Percentiles rank a stretch among this genome's conserved stretches.
Evolutionary conservation across 2,113 vertebrate species (phyloP).

Genomic region (Microcebus griseorufus): DNA sequence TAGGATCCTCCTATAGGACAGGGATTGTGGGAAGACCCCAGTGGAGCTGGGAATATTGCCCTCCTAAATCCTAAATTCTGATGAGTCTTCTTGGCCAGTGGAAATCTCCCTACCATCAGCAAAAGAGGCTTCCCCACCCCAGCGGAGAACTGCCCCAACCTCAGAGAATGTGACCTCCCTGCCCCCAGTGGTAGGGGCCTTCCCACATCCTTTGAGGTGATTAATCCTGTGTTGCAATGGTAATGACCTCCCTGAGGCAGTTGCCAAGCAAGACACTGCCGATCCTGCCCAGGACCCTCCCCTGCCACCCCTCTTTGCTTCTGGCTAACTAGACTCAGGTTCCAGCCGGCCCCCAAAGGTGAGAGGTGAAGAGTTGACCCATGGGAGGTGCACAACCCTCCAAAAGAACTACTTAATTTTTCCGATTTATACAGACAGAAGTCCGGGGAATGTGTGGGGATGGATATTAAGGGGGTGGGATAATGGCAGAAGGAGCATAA

Average conservation of each 20-base stretch:
- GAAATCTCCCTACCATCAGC: background rate
- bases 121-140: background rate
- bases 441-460: too few relatives aligned
- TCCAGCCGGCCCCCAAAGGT: background rate
- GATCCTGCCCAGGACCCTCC: background rate
- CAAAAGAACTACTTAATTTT: background rate
- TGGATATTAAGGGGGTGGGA: background rate
- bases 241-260: background rate
- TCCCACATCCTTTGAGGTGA: background rate
- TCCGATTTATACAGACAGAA: background rate
- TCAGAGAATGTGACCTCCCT: background rate
- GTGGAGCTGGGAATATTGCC: background rate
- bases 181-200: background rate
- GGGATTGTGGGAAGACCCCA: background rate
- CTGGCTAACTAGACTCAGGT: background rate
- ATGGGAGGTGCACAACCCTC: too few relatives aligned
- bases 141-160: background rate
- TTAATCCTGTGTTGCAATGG: background rate
- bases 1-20: accelerated
- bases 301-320: background rate
- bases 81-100: background rate
- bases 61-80: background rate
- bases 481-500: background rate
- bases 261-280: background rate
- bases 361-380: background rate